A percentile compares a stretch with the other conserved stretches of the same genome.
These are phyloP conservation scores for Lydus trimaculatus DNA, from an alignment of 2,888 invertebrate genomes.

Conservation along the genomic window DNA sequence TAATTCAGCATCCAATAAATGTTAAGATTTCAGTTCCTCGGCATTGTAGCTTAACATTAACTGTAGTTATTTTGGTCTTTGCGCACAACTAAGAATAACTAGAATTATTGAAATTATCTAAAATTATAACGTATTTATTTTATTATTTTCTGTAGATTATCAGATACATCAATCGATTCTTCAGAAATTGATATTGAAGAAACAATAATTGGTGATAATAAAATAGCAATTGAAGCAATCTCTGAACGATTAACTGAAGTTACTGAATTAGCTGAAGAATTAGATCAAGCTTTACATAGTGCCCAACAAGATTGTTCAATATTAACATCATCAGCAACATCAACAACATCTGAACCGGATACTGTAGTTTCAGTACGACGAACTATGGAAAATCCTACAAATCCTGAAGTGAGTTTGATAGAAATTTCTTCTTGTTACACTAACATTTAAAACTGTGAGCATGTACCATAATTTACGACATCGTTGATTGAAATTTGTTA, in stretches of 20 bases:
- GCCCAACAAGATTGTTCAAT: constrained; percentile 60
- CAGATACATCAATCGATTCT: constrained; percentile 23
- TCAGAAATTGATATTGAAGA: constrained; percentile 36
- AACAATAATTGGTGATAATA: constrained; percentile 58
- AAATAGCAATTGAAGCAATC: constrained; percentile 71
- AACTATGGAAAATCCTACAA: constrained; percentile 42
- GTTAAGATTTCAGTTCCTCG: background rate
- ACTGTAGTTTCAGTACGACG: constrained; percentile 43
- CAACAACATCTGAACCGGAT: constrained; percentile 40
- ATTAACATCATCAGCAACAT: constrained; percentile 46
- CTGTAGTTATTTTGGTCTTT: background rate
- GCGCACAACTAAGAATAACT: constrained; percentile 1
- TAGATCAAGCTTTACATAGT: constrained; percentile 67
- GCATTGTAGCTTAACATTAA: background rate
- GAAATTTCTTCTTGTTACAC: too few relatives aligned
- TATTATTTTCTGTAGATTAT: constrained; percentile 15
- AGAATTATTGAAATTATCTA: background rate
- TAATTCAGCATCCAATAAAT: background rate
- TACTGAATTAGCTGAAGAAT: constrained; percentile 71
- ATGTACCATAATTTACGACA: too few relatives aligned
- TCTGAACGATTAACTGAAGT: constrained; percentile 71
- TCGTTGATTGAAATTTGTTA: too few relatives aligned
- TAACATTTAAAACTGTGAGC: too few relatives aligned
- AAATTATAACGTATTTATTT: background rate
- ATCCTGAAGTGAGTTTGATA: constrained; percentile 23